Conservation (phyloP, 2,888 invertebrate genomes). For the Netelia virgata region DNA sequence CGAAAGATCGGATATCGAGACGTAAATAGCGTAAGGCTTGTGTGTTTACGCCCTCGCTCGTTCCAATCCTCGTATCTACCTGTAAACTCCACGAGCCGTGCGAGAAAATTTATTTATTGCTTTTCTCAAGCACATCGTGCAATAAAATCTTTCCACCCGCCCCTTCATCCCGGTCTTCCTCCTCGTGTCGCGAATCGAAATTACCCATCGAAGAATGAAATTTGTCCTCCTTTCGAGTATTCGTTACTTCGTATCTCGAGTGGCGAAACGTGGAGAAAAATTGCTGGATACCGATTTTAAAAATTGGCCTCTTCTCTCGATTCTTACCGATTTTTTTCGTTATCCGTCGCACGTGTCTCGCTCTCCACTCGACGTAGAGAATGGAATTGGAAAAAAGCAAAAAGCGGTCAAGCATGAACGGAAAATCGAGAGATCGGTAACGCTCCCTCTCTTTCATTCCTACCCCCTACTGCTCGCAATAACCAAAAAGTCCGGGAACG, state of each 20-base stretch:
- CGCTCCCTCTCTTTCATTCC: conserved; percentile 9
- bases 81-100: background rate
- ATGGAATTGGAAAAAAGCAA: conserved; percentile 31
- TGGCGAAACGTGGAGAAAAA: background rate
- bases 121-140: background rate
- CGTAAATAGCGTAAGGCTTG: background rate
- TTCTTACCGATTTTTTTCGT: background rate
- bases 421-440: conserved; percentile 34
- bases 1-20: background rate
- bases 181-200: background rate
- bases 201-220: background rate
- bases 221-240: background rate
- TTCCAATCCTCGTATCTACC: background rate
- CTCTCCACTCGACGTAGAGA: conserved; percentile 48
- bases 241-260: background rate
- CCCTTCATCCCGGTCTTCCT: background rate
- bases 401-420: conserved; percentile 45
- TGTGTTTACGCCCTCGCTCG: background rate
- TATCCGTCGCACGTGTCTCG: conserved; percentile 4
- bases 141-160: too few species aligned
- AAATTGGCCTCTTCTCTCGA: background rate
- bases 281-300: background rate
- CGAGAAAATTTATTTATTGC: background rate
- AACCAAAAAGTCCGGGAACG: conserved; percentile 57
- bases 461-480: conserved; percentile 29